Evolutionary conservation across 2,888 invertebrate species (phyloP).

Genomic region (Cylindroiulus punctatus): DNA sequence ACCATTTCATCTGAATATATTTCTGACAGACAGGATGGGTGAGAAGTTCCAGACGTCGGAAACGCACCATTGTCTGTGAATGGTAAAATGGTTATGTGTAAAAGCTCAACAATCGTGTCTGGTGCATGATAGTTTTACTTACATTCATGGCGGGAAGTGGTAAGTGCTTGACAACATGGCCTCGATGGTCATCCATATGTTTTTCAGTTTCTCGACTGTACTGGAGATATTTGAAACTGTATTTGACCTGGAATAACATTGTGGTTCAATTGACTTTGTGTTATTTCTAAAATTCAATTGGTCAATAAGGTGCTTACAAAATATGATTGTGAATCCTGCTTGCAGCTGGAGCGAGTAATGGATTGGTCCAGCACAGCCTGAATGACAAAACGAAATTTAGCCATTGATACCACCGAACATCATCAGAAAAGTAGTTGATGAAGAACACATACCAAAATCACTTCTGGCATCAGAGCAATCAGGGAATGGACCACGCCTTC

Average conservation of each 20-base stretch:
- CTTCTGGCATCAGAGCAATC: slow-evolving; percentile 57
- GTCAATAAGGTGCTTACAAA: slow-evolving; percentile 57
- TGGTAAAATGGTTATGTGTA: background rate
- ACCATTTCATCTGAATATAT: slow-evolving; percentile 91
- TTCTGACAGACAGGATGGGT: slow-evolving; percentile 88
- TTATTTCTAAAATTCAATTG: background rate
- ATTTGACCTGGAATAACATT: slow-evolving; percentile 59
- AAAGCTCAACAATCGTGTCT: too few species aligned
- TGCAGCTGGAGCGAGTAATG: slow-evolving; percentile 58
- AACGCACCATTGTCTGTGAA: slow-evolving; percentile 84
- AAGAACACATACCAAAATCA: slow-evolving; percentile 51
- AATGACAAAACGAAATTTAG: background rate
- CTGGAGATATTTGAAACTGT: slow-evolving; percentile 59
- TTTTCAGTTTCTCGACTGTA: slow-evolving; percentile 50
- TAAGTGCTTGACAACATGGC: background rate
- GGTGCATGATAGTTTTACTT: slow-evolving; percentile 42
- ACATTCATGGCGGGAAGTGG: slow-evolving; percentile 60
- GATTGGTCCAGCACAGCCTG: slow-evolving; percentile 59
- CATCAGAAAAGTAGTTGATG: background rate
- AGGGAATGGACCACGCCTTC: slow-evolving; percentile 53
- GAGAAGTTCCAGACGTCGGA: slow-evolving; percentile 82
- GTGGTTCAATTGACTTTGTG: too few species aligned
- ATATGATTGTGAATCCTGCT: slow-evolving; percentile 59
- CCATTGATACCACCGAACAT: too few species aligned
- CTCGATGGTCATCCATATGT: background rate